Evolutionary conservation across 2,888 invertebrate genomes (phyloP).

Genomic region (Lasiommata megera): DNA sequence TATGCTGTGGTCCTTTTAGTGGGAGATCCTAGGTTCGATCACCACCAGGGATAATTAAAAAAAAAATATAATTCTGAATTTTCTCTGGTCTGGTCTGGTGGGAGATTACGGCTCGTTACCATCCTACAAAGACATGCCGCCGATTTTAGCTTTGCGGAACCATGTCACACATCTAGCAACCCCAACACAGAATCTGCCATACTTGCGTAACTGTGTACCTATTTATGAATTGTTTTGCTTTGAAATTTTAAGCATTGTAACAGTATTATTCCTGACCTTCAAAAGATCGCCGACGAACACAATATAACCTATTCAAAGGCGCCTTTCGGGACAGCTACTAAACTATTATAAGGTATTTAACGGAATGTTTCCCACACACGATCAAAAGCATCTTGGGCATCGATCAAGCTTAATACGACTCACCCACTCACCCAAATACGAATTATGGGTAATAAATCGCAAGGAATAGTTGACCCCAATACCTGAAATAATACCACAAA

Average conservation of each 20-base stretch:
- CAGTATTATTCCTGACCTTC: neutral
- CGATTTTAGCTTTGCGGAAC: no score
- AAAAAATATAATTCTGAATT: no score
- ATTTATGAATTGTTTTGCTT: neutral
- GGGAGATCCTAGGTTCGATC: no score
- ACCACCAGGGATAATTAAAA: no score
- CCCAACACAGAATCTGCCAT: no score
- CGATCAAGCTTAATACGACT: slow-evolving; percentile 47
- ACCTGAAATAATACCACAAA: slow-evolving; percentile 54
- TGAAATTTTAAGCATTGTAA: neutral
- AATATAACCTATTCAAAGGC: neutral
- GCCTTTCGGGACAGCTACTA: slow-evolving; percentile 1
- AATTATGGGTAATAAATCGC: slow-evolving; percentile 38
- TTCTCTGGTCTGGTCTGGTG: no score
- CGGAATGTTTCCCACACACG: slow-evolving; percentile 25
- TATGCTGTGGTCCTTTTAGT: no score
- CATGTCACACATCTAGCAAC: no score
- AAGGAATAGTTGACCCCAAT: slow-evolving; percentile 54
- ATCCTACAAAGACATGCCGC: no score
- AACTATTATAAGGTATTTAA: slow-evolving; percentile 27
- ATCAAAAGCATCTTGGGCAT: slow-evolving; percentile 32
- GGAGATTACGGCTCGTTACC: no score
- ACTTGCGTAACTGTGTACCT: no score
- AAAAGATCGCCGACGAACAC: neutral
- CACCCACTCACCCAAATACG: slow-evolving; percentile 61